Percentiles rank a stretch among this genome's conserved stretches.
Conservation (phyloP, 2,113 vertebrate species). For the Sapajus apella region DNA sequence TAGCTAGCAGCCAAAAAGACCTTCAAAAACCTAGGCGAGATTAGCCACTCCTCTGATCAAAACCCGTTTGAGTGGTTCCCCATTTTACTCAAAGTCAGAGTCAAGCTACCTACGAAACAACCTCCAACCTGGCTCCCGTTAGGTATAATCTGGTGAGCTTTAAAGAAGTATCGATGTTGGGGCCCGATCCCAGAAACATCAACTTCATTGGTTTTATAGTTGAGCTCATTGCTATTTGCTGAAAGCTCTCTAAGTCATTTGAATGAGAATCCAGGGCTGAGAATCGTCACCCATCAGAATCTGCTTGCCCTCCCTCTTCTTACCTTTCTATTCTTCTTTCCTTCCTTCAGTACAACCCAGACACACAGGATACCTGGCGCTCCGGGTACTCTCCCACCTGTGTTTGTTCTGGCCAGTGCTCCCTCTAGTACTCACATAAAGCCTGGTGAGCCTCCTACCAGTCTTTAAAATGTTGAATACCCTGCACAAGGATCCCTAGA, state of each 20-base stretch:
- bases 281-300: not conserved
- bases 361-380: not conserved
- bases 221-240: not conserved
- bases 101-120: not conserved
- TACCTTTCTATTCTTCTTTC: not conserved
- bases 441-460: not conserved
- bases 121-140: not conserved
- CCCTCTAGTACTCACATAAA: not conserved
- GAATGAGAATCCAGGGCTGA: not conserved
- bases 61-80: not conserved
- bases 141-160: not conserved
- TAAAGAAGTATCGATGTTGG: not conserved
- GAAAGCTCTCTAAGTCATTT: not conserved
- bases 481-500: not conserved
- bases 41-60: not conserved
- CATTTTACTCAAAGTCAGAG: not conserved
- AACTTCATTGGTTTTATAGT: not conserved
- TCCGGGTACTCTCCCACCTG: not conserved
- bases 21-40: not conserved
- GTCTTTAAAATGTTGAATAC: conserved; percentile 13
- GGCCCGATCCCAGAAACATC: not conserved
- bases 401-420: not conserved
- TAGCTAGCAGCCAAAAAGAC: not conserved
- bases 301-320: not conserved
- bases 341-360: not conserved